Evolutionary conservation across 2,113 vertebrate species (phyloP).

Genomic region (Microtus richardsoni): DNA sequence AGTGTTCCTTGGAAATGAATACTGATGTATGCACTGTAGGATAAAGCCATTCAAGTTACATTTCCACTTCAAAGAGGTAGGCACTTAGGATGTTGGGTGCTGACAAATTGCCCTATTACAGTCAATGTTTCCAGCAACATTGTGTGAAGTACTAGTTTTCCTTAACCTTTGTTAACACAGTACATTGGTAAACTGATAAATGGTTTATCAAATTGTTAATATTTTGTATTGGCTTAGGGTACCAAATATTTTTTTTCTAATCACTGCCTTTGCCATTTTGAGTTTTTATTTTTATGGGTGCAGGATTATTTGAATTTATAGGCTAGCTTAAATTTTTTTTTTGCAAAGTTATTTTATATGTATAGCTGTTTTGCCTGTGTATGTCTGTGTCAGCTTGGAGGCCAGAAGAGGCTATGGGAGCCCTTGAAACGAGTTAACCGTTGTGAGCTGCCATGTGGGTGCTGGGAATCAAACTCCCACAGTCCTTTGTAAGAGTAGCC

Average conservation of each 20-base stretch:
- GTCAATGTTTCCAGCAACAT: background rate
- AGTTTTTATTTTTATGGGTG: background rate
- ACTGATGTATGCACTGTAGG: background rate
- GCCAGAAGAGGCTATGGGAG: background rate
- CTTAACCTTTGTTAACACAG: background rate
- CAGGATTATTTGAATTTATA: background rate
- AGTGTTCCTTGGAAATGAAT: background rate
- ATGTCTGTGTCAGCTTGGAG: background rate
- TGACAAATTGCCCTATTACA: background rate
- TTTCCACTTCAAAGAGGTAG: background rate
- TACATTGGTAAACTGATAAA: background rate
- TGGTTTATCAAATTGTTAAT: constrained; percentile 24
- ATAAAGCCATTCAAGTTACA: constrained; percentile 9
- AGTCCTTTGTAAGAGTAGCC: background rate
- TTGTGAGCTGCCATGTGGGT: background rate
- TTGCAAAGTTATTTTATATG: background rate
- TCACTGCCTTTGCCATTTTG: background rate
- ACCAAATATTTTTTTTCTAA: background rate
- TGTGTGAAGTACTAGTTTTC: background rate
- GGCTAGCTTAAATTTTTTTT: background rate
- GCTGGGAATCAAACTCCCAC: background rate
- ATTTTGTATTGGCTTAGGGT: background rate
- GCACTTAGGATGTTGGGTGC: background rate
- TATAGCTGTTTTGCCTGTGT: background rate
- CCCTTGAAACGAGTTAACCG: background rate